phyloP scores from a whole-genome alignment of 2,113 vertebrate species.

The Machaerirhynchus nigripectus region DNA sequence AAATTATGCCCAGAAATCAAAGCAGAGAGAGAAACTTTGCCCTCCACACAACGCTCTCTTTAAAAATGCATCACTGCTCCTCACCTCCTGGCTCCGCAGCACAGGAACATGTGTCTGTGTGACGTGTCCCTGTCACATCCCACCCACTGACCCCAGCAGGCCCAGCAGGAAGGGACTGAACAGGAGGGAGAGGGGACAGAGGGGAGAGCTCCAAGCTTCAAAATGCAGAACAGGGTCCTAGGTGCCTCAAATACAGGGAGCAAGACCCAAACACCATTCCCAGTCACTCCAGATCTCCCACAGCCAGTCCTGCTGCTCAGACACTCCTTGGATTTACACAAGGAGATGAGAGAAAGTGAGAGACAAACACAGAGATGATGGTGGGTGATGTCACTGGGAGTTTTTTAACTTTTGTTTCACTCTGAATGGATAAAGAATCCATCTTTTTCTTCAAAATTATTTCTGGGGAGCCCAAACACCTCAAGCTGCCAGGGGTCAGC shows the following conservation, averaged over 20 bases:
- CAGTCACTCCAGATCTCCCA: neutral
- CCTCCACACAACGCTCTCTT: neutral
- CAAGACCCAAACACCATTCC: accelerated
- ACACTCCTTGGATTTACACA: neutral
- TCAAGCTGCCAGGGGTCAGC: accelerated
- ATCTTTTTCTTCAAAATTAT: neutral
- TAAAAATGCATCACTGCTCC: neutral
- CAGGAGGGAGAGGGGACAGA: neutral
- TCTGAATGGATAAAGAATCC: neutral
- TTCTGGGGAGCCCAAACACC: accelerated
- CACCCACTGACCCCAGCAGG: neutral
- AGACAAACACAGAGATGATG: neutral
- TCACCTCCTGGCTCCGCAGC: neutral
- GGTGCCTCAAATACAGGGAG: neutral
- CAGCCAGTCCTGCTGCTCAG: neutral
- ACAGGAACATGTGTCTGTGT: neutral
- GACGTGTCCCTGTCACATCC: neutral
- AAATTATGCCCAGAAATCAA: neutral
- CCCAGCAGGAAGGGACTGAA: neutral
- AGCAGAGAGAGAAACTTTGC: neutral
- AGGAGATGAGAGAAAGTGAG: neutral
- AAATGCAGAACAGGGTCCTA: neutral
- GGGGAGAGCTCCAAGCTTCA: neutral
- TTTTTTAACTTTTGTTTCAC: neutral
- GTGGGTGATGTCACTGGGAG: accelerated